phyloP scores from a whole-genome alignment of 1,140 invertebrate species.

The Antheraea mylitta region DNA sequence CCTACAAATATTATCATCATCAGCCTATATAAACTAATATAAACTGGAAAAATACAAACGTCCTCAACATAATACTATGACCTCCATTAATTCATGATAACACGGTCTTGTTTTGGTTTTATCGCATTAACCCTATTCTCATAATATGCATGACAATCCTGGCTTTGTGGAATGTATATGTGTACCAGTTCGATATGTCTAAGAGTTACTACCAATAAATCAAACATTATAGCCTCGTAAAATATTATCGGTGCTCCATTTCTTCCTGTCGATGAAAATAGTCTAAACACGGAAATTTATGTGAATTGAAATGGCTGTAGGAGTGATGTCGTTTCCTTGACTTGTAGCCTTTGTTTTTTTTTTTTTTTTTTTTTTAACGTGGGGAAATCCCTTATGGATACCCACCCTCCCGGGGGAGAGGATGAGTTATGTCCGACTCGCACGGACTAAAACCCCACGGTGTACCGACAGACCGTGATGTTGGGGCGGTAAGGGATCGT shows the following conservation, averaged over 20 bases:
- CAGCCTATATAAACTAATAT: too few relatives aligned
- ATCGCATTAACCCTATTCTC: neutral
- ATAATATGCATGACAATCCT: neutral
- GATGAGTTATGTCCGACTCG: too few relatives aligned
- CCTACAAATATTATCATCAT: too few relatives aligned
- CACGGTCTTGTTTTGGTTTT: neutral
- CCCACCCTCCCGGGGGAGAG: too few relatives aligned
- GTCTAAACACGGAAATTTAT: neutral
- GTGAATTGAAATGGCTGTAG: neutral
- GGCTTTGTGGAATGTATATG: neutral
- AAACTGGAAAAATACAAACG: neutral
- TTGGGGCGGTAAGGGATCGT: too few relatives aligned
- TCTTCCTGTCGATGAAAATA: slow-evolving; percentile 11
- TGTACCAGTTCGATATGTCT: neutral
- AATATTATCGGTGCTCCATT: slow-evolving; percentile 7
- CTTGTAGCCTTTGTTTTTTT: too few relatives aligned
- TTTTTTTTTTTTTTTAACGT: too few relatives aligned
- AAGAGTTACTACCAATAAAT: slow-evolving; percentile 9
- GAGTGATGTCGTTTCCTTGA: neutral
- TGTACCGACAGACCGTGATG: too few relatives aligned
- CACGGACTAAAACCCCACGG: too few relatives aligned
- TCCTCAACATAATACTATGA: neutral
- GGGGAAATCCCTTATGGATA: too few relatives aligned
- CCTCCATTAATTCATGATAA: neutral
- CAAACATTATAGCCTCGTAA: slow-evolving; percentile 17